These are phyloP conservation scores for Pseudolaguvia tuberculata DNA, from an alignment of 2,113 vertebrate species.

Conservation along the genomic window DNA sequence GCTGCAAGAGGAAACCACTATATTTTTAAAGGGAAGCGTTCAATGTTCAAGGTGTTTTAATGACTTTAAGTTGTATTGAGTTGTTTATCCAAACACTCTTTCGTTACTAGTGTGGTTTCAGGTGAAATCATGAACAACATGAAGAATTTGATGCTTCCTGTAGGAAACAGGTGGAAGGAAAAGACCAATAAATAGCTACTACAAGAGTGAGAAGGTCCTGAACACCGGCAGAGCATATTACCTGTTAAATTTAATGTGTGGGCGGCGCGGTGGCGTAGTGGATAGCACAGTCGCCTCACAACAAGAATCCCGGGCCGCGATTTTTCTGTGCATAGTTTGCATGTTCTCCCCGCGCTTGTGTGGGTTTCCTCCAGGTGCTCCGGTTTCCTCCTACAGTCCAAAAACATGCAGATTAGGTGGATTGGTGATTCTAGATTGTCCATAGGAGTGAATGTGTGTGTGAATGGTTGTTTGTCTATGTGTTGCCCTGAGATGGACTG, in stretches of 20 bases:
- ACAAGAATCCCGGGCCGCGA: too few species aligned
- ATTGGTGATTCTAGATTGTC: too few species aligned
- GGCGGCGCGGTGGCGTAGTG: too few species aligned
- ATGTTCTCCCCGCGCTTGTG: too few species aligned
- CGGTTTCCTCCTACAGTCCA: too few species aligned
- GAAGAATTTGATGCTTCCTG: constrained; percentile 4
- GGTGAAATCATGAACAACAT: constrained; percentile 18
- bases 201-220: constrained; percentile 9
- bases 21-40: constrained; percentile 39
- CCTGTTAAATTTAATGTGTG: background rate
- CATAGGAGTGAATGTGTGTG: too few species aligned
- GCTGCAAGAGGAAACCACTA: constrained; percentile 23
- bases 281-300: too few species aligned
- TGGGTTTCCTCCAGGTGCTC: too few species aligned
- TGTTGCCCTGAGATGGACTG: too few species aligned
- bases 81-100: constrained; percentile 17
- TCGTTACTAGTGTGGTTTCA: background rate
- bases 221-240: background rate
- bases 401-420: too few species aligned
- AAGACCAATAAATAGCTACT: constrained; percentile 8
- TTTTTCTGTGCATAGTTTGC: too few species aligned
- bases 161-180: constrained; percentile 22
- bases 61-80: background rate
- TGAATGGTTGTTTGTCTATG: too few species aligned
- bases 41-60: constrained; percentile 6